Percentiles rank a stretch among this genome's conserved stretches.
Evolutionary conservation across 2,888 invertebrate species (phyloP).

Genomic region (Ectobius pallidus): DNA sequence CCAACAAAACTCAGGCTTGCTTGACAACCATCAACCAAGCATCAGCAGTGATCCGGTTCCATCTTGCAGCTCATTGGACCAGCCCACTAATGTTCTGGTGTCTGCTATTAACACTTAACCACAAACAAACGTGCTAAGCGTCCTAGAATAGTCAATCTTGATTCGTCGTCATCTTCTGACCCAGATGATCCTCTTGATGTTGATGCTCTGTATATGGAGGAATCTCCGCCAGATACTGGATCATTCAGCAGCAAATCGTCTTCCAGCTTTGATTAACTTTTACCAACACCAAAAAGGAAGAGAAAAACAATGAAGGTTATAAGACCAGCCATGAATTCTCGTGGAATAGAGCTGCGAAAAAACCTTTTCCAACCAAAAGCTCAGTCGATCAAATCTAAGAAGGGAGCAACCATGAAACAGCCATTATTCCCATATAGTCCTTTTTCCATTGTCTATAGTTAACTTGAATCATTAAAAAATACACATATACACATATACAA

Average conservation of each 20-base stretch:
- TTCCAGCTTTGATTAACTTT: conserved; percentile 9
- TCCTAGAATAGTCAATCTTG: not conserved
- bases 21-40: conserved; percentile 9
- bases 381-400: not conserved
- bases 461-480: no score
- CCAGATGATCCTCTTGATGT: conserved; percentile 15
- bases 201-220: conserved; percentile 14
- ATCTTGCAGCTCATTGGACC: conserved; percentile 12
- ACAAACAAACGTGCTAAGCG: not conserved
- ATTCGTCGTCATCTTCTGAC: not conserved
- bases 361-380: not conserved
- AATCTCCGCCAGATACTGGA: not conserved
- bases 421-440: no score
- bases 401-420: conserved; percentile 5
- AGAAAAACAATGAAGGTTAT: not conserved
- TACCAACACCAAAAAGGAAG: conserved; percentile 11
- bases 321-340: not conserved
- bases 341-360: not conserved
- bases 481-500: no score
- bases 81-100: not conserved
- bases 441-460: no score
- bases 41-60: conserved; percentile 23
- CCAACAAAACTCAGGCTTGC: conserved; percentile 5
- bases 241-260: conserved; percentile 5
- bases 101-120: not conserved